These are phyloP conservation scores for Aramus guarauna DNA, from an alignment of 2,113 vertebrate species.

Conservation along the genomic window DNA sequence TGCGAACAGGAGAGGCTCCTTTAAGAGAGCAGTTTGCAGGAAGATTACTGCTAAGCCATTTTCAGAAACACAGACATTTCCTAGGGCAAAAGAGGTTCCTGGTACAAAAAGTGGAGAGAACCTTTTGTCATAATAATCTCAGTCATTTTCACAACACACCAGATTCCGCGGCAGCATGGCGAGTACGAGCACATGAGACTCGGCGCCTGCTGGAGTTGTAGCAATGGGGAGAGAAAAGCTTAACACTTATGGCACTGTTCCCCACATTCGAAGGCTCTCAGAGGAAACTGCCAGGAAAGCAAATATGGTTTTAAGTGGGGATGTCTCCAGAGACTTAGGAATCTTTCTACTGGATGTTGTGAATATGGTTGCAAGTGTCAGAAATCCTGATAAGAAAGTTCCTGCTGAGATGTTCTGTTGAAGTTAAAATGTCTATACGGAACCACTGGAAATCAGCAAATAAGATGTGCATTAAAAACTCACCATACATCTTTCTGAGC, in stretches of 20 bases:
- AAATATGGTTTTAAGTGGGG: slow-evolving; percentile 50
- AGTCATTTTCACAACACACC: neutral
- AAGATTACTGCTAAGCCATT: neutral
- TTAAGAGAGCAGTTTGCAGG: neutral
- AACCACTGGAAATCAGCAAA: slow-evolving; percentile 51
- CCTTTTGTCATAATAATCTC: slow-evolving; percentile 3
- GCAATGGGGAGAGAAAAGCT: slow-evolving; percentile 21
- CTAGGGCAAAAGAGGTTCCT: slow-evolving; percentile 19
- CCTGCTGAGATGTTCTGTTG: slow-evolving; percentile 42
- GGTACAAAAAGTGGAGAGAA: slow-evolving; percentile 3
- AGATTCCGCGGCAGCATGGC: neutral
- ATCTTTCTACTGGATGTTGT: slow-evolving; percentile 31
- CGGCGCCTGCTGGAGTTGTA: neutral
- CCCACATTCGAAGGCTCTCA: slow-evolving; percentile 27
- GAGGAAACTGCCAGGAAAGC: slow-evolving; percentile 52
- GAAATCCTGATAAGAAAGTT: slow-evolving; percentile 57
- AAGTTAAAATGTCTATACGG: slow-evolving; percentile 9
- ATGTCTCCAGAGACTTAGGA: slow-evolving; percentile 9
- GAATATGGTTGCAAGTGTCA: neutral
- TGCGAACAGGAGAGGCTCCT: neutral
- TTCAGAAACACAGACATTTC: slow-evolving; percentile 16
- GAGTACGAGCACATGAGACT: neutral
- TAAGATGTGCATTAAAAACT: slow-evolving; percentile 24
- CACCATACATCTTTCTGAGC: neutral
- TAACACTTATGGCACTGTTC: slow-evolving; percentile 23